A percentile compares a stretch with the other conserved stretches of the same genome.
phyloP scores from a whole-genome alignment of 2,113 vertebrate genomes.

The Ancistrus triradiatus region DNA sequence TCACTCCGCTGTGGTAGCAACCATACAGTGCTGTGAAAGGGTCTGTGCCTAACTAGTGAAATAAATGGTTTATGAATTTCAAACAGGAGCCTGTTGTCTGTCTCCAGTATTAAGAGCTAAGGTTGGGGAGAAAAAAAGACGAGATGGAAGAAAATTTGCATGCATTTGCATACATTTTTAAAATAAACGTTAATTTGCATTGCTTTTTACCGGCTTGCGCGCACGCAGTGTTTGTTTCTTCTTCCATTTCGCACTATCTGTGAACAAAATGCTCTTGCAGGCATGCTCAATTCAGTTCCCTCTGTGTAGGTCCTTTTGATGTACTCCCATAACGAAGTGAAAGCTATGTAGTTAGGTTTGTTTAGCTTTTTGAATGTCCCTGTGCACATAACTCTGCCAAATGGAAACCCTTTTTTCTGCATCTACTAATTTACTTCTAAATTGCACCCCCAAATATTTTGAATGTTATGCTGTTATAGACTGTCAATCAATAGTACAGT shows the following conservation, averaged over 20 bases:
- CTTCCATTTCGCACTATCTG: conserved; percentile 27
- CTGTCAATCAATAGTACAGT: conserved; percentile 7
- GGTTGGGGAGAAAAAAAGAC: conserved; percentile 49
- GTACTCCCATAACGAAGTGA: conserved; percentile 32
- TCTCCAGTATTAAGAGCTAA: conserved; percentile 68
- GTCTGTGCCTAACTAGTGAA: conserved; percentile 61
- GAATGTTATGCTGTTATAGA: conserved; percentile 14
- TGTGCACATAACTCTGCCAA: conserved; percentile 12
- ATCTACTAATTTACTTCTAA: conserved; percentile 25
- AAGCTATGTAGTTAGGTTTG: conserved; percentile 38
- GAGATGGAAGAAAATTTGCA: conserved; percentile 66
- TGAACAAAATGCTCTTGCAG: conserved; percentile 43
- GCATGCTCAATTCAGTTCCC: conserved; percentile 40
- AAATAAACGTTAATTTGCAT: conserved; percentile 61
- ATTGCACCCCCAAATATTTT: conserved; percentile 19
- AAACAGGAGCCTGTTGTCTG: conserved; percentile 65
- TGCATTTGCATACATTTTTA: conserved; percentile 70
- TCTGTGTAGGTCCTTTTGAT: conserved; percentile 52
- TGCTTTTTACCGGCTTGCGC: conserved; percentile 51
- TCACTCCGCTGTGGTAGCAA: too few species aligned
- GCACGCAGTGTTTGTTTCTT: conserved; percentile 53
- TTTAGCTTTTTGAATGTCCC: conserved; percentile 36
- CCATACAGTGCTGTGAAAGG: conserved; percentile 54
- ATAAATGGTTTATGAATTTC: conserved; percentile 71
- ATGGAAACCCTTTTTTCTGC: conserved; percentile 18